These are phyloP conservation scores for Anseranas semipalmata DNA, from an alignment of 2,113 vertebrate genomes.

Conservation along the genomic window DNA sequence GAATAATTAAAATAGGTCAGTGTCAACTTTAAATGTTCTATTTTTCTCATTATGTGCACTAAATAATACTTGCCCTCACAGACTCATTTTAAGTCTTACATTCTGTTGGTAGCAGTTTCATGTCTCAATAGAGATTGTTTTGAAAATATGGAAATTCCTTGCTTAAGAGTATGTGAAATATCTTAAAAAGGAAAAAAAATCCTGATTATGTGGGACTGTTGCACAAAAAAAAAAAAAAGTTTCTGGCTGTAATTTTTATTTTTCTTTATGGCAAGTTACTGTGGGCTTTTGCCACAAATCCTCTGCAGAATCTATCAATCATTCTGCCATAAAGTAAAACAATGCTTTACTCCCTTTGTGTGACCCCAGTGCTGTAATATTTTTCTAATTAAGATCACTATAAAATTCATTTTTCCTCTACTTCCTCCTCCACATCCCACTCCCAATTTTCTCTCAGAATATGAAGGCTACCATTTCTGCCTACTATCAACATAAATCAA, in stretches of 20 bases:
- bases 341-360: not conserved
- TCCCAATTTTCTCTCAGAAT: conserved; percentile 63
- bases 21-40: not conserved
- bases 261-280: not conserved
- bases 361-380: conserved; percentile 50
- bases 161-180: not conserved
- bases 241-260: conserved; percentile 11
- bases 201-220: not conserved
- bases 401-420: conserved; percentile 65
- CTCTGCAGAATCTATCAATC: conserved; percentile 27
- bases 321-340: conserved; percentile 3
- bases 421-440: conserved; percentile 22
- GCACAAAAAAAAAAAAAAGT: not conserved
- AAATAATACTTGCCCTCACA: not conserved
- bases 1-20: not conserved
- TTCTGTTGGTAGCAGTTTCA: not conserved
- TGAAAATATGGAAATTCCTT: not conserved
- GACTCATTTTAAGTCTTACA: not conserved
- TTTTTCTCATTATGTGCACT: not conserved
- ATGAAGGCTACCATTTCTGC: conserved; percentile 49
- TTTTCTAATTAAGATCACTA: conserved; percentile 67
- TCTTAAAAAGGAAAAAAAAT: not conserved
- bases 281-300: not conserved
- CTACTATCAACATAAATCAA: conserved; percentile 69
- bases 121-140: not conserved